These are phyloP conservation scores for Otolemur crassicaudatus DNA, from an alignment of 2,797 vertebrate genomes.

Conservation along the genomic window DNA sequence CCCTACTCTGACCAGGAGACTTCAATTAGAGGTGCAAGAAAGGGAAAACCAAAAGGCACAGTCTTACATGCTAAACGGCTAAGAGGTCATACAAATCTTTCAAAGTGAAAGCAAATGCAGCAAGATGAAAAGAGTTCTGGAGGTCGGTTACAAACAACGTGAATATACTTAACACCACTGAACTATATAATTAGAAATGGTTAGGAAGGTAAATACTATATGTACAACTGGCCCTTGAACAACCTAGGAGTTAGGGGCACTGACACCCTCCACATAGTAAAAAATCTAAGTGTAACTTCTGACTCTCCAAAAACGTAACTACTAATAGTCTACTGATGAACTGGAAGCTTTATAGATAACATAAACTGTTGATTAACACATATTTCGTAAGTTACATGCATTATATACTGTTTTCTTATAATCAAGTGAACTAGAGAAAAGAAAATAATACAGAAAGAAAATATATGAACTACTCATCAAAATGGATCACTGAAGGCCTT, in stretches of 20 bases:
- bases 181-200: neutral
- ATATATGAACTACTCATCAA: neutral
- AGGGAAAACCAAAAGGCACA: neutral
- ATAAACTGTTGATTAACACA: neutral
- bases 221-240: neutral
- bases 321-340: neutral
- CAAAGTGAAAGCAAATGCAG: neutral
- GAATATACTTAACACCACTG: neutral
- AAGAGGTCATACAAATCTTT: slow-evolving; percentile 7
- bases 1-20: neutral
- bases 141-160: neutral
- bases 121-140: neutral
- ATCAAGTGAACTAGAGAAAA: neutral
- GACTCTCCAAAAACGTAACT: neutral
- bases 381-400: neutral
- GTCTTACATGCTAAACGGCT: neutral
- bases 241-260: neutral
- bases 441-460: neutral
- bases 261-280: neutral
- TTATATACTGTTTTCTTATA: neutral
- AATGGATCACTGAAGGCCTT: neutral
- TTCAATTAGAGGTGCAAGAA: neutral
- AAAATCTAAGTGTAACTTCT: neutral
- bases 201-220: neutral
- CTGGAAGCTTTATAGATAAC: neutral